These are phyloP conservation scores for Diacarnus erythraeanus DNA, from an alignment of 37 sponge, comb jelly and placozoan species.

Conservation along the genomic window DNA sequence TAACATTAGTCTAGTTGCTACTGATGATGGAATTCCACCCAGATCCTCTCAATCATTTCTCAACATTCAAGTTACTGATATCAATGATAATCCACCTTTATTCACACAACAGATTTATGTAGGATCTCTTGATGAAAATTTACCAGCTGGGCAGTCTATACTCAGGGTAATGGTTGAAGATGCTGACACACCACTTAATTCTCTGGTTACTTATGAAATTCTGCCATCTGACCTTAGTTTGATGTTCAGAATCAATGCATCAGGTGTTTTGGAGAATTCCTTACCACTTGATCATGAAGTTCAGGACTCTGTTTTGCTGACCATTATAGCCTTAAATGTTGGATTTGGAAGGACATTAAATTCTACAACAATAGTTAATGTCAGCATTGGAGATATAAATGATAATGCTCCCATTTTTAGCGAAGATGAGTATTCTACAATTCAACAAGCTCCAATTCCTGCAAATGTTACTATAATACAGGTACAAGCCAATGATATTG, in stretches of 20 bases:
- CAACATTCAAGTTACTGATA: slow-evolving; percentile 35
- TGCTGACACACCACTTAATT: slow-evolving; percentile 42
- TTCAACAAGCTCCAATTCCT: slow-evolving; percentile 18
- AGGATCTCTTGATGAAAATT: slow-evolving; percentile 36
- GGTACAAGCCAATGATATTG: slow-evolving; percentile 54
- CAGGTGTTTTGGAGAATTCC: slow-evolving; percentile 26
- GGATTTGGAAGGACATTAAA: slow-evolving; percentile 24
- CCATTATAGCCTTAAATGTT: slow-evolving; percentile 42
- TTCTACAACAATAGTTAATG: slow-evolving; percentile 22
- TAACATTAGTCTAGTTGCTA: slow-evolving; percentile 33
- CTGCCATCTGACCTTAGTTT: slow-evolving; percentile 11
- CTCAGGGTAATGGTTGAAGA: slow-evolving; percentile 36
- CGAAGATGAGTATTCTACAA: slow-evolving; percentile 6
- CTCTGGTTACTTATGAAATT: slow-evolving; percentile 24
- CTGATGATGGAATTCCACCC: slow-evolving; percentile 50
- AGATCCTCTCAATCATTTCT: slow-evolving; percentile 17
- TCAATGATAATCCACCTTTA: slow-evolving; percentile 52
- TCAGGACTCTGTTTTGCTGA: slow-evolving; percentile 13
- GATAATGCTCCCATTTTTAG: slow-evolving; percentile 56
- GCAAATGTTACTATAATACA: slow-evolving; percentile 18
- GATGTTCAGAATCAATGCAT: slow-evolving; percentile 33
- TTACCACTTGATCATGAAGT: slow-evolving; percentile 50
- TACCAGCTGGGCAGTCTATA: slow-evolving; percentile 19
- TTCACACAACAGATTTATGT: slow-evolving; percentile 31
- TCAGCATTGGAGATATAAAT: slow-evolving; percentile 44